These are phyloP conservation scores for Atta colombica DNA, from an alignment of 1,140 invertebrate species.

Conservation along the genomic window DNA sequence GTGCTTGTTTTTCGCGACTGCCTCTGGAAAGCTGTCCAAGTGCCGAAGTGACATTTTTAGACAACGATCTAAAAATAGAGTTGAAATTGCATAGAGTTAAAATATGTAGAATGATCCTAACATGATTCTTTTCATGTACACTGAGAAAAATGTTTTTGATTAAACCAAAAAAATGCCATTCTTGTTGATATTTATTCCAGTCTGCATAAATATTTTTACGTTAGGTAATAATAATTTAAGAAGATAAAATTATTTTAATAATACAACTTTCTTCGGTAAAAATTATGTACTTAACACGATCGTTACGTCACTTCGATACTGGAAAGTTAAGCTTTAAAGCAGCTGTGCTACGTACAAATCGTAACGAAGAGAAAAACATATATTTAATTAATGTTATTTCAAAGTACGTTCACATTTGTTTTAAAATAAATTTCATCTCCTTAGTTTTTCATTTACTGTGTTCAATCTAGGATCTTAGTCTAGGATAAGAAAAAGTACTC, in stretches of 20 bases:
- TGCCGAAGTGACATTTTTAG: slow-evolving; percentile 20
- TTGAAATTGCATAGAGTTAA: neutral
- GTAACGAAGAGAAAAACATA: neutral
- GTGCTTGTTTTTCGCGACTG: slow-evolving; percentile 18
- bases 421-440: neutral
- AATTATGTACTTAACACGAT: neutral
- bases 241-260: neutral
- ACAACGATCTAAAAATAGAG: neutral
- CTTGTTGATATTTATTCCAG: too few relatives aligned
- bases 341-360: neutral
- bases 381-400: neutral
- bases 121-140: neutral
- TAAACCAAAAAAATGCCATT: too few relatives aligned
- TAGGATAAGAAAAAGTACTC: neutral
- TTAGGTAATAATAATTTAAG: neutral
- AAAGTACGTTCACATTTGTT: neutral
- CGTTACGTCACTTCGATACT: neutral
- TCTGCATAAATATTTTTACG: neutral
- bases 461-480: neutral
- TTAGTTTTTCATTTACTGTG: neutral
- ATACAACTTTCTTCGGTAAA: neutral
- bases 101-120: neutral
- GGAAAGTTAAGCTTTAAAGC: neutral
- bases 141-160: too few relatives aligned
- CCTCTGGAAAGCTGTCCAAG: neutral